phyloP scores from a whole-genome alignment of 2,797 vertebrate genomes.

The Xenentodon cancila region DNA sequence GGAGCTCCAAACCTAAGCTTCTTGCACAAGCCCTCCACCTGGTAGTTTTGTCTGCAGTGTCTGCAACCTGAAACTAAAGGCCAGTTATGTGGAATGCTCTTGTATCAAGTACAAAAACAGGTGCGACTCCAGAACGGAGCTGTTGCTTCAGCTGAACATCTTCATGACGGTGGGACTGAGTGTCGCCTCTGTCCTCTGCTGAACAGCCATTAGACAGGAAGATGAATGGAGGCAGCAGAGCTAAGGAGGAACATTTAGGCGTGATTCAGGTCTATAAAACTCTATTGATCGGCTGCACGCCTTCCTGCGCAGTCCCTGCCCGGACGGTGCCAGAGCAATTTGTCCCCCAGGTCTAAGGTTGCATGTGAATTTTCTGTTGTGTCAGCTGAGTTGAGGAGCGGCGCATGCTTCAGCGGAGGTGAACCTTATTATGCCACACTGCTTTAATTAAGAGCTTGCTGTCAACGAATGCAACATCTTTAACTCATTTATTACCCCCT shows the following conservation, averaged over 20 bases:
- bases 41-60: slow-evolving; percentile 22
- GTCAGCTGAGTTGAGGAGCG: slow-evolving; percentile 77
- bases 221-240: slow-evolving; percentile 52
- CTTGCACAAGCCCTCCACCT: slow-evolving; percentile 32
- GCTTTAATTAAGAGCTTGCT: slow-evolving; percentile 75
- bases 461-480: slow-evolving; percentile 64
- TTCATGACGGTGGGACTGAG: slow-evolving; percentile 26
- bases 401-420: slow-evolving; percentile 65
- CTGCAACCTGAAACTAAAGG: slow-evolving; percentile 20
- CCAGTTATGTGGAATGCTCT: slow-evolving; percentile 10
- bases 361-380: slow-evolving; percentile 75
- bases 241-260: slow-evolving; percentile 63
- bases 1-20: slow-evolving; percentile 8
- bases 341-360: slow-evolving; percentile 71
- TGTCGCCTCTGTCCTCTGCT: slow-evolving; percentile 29
- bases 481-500: slow-evolving; percentile 63
- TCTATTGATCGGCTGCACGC: slow-evolving; percentile 71
- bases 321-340: slow-evolving; percentile 63
- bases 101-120: slow-evolving; percentile 28
- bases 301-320: slow-evolving; percentile 65
- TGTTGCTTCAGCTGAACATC: slow-evolving; percentile 18
- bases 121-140: slow-evolving; percentile 21
- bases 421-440: slow-evolving; percentile 69
- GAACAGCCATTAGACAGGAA: slow-evolving; percentile 38
- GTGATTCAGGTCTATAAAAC: slow-evolving; percentile 70